Evolutionary conservation across 2,113 vertebrate species (phyloP).

Genomic region (Donacobius atricapilla): DNA sequence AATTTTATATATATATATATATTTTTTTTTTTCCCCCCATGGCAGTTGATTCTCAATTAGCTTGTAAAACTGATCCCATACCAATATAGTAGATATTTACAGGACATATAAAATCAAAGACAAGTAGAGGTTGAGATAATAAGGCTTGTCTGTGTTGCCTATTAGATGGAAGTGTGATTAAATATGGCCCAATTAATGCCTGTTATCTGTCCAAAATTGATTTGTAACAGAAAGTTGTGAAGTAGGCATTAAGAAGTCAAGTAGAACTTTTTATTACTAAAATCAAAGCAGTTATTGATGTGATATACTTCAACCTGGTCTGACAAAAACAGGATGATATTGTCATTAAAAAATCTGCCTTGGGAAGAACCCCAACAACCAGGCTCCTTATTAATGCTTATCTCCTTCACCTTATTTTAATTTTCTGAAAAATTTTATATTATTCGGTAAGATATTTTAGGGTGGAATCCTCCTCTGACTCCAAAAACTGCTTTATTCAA

Average conservation of each 20-base stretch:
- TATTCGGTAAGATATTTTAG: background rate
- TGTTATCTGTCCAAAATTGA: conserved; percentile 60
- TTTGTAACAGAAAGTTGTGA: conserved; percentile 54
- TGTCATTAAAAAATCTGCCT: background rate
- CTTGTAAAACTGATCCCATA: conserved; percentile 8
- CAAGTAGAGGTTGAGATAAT: conserved; percentile 19
- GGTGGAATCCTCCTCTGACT: background rate
- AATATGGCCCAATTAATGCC: conserved; percentile 45
- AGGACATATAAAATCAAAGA: background rate
- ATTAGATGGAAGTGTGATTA: conserved; percentile 50
- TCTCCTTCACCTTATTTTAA: background rate
- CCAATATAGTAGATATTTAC: conserved; percentile 17
- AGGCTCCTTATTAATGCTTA: background rate
- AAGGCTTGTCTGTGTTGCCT: conserved; percentile 9
- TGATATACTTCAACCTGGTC: background rate
- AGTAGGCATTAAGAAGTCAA: conserved; percentile 18
- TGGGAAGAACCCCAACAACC: background rate
- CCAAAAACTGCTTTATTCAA: background rate
- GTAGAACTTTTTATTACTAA: background rate
- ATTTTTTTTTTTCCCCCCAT: background rate
- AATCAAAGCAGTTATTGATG: conserved; percentile 5
- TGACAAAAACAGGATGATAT: background rate
- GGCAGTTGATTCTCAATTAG: background rate
- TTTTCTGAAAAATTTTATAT: background rate
- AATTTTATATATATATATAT: no score